Evolutionary conservation across 2,113 vertebrate genomes (phyloP).

Genomic region (Cyanoliseus patagonus): DNA sequence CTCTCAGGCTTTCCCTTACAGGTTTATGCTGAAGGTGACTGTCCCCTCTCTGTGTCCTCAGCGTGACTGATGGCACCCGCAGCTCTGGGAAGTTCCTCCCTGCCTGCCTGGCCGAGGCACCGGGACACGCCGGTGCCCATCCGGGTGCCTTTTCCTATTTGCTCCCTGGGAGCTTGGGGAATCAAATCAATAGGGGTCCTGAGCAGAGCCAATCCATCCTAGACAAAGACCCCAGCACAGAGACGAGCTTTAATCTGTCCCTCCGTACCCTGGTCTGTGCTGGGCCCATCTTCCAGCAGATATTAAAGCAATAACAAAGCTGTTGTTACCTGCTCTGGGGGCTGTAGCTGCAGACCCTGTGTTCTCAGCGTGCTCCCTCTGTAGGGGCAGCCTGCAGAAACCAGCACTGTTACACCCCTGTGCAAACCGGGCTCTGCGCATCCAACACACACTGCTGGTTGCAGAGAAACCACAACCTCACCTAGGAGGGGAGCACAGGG

Average conservation of each 20-base stretch:
- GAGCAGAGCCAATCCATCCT: not conserved
- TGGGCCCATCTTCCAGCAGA: not conserved
- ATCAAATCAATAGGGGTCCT: not conserved
- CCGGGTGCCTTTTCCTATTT: not conserved
- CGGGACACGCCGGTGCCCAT: accelerated
- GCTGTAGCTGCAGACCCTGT: not conserved
- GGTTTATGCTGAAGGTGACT: not conserved
- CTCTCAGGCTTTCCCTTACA: not conserved
- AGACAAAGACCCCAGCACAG: not conserved
- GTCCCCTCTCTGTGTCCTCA: not conserved
- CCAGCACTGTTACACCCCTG: not conserved
- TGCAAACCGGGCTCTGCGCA: not conserved
- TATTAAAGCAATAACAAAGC: not conserved
- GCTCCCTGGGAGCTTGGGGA: not conserved
- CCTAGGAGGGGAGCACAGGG: not conserved
- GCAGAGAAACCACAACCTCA: not conserved
- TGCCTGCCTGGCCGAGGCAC: not conserved
- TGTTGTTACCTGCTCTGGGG: not conserved
- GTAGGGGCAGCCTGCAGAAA: not conserved
- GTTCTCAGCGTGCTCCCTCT: not conserved
- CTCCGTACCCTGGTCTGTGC: accelerated
- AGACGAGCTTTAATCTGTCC: not conserved
- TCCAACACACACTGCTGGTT: accelerated
- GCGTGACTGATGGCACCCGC: not conserved
- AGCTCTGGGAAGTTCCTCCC: not conserved